These are phyloP conservation scores for Chaenocephalus aceratus DNA, from an alignment of 2,113 vertebrate species.

Conservation along the genomic window DNA sequence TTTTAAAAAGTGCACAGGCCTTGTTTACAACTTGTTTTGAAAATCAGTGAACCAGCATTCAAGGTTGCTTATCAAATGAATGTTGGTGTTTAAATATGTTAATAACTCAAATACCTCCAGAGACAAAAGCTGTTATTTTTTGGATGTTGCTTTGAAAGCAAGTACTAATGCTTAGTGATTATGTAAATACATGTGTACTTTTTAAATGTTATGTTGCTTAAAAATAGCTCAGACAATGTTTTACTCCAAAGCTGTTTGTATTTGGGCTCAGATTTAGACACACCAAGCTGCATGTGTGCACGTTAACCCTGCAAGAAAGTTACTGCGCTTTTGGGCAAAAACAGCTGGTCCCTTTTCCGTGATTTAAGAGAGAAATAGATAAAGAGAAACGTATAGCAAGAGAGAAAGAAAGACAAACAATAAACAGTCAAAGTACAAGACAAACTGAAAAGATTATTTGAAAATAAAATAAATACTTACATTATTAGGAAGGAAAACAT, in stretches of 20 bases:
- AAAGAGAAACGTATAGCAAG: too few species aligned
- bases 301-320: neutral
- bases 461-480: neutral
- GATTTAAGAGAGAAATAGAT: neutral
- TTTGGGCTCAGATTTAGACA: neutral
- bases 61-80: slow-evolving; percentile 1
- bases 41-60: slow-evolving; percentile 6
- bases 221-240: neutral
- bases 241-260: neutral
- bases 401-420: too few species aligned
- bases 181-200: slow-evolving; percentile 7
- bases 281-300: neutral
- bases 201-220: slow-evolving; percentile 5
- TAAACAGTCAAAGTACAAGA: too few species aligned
- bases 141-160: neutral
- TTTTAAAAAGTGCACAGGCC: neutral
- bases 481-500: neutral
- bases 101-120: slow-evolving; percentile 3
- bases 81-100: slow-evolving; percentile 5
- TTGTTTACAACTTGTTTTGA: neutral
- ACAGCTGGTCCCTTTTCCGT: neutral
- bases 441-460: too few species aligned
- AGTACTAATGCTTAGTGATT: slow-evolving; percentile 5
- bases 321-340: neutral
- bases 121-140: neutral